Base-by-base conservation (phyloP, 2,113 vertebrate genomes). In the Myanophis thanlyinensis region DNA sequence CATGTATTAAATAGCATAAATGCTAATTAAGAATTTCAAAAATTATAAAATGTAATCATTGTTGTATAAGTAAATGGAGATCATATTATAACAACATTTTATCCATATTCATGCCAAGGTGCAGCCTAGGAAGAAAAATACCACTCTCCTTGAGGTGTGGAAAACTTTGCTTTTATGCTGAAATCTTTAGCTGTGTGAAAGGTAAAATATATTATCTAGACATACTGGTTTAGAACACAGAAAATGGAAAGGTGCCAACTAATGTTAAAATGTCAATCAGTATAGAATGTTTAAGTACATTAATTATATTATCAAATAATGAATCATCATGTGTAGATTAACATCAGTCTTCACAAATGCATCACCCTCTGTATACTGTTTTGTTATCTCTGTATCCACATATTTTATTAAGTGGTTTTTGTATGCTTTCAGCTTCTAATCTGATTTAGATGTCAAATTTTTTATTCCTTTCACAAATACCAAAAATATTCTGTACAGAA, bases 291-390 rank as follows among this genome's bases (percentile, higher is more conserved):
- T 91, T 84, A 85, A 88, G 51, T 67, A 88, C 25, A 85, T 59
- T 59, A 85, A 91, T 5, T 93, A 53, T 20, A 56, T 62, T 89
- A 92, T 44, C 46, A 88, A 54, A 91, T 94, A 73, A 88, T 91
- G 87, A 73, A 89, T 86, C 47, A 35, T 49, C 13, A 73, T 91
- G 89, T 89, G 52, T 67, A 7, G 73, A 91, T 44, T n/a, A 48
- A 51, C 22, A 88, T 86, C 62, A 89, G 23, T 87, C 46, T 22
- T 84, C 62, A 46, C 23, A 30, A 48, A 88, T 73, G 49, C n/a
- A 46, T 93, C 52, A 52, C n/a, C 91, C 4, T 11, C 22, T 85
- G 23, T 56, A 48, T 91, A 89, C 15, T 49, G 25, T 88, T 89
- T 49, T 85, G 23, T 86, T 49, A 92, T 67, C 18, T 91, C 84